phyloP scores from a whole-genome alignment of 2,888 invertebrate genomes.

The Campoplex nolae region DNA sequence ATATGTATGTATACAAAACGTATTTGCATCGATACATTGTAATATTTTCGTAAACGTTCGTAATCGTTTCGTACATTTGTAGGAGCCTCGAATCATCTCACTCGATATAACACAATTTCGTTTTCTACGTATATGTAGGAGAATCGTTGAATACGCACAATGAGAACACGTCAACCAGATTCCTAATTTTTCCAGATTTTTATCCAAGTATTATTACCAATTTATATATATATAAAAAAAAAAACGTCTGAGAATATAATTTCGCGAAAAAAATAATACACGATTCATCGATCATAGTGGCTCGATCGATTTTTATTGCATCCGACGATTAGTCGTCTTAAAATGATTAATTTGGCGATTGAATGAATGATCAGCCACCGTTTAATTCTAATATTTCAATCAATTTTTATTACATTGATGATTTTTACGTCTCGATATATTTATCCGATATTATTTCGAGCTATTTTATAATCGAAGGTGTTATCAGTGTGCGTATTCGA shows the following conservation, averaged over 20 bases:
- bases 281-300: neutral
- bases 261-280: neutral
- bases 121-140: conserved; percentile 8
- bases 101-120: conserved; percentile 5
- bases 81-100: neutral
- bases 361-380: neutral
- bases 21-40: conserved; percentile 16
- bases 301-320: neutral
- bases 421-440: neutral
- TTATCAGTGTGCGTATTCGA: conserved; percentile 38
- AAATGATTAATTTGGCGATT: neutral
- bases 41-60: conserved; percentile 3
- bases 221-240: neutral
- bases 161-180: conserved; percentile 15
- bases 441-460: neutral
- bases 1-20: conserved; percentile 8
- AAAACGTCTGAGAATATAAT: neutral
- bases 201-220: neutral
- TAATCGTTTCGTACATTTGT: neutral
- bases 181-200: neutral
- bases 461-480: neutral
- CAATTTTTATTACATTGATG: neutral
- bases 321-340: neutral
- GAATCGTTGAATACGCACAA: conserved; percentile 31
- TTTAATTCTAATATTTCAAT: neutral